Conservation (phyloP, 2,797 vertebrate species). For the Sebastes matsubarae region DNA sequence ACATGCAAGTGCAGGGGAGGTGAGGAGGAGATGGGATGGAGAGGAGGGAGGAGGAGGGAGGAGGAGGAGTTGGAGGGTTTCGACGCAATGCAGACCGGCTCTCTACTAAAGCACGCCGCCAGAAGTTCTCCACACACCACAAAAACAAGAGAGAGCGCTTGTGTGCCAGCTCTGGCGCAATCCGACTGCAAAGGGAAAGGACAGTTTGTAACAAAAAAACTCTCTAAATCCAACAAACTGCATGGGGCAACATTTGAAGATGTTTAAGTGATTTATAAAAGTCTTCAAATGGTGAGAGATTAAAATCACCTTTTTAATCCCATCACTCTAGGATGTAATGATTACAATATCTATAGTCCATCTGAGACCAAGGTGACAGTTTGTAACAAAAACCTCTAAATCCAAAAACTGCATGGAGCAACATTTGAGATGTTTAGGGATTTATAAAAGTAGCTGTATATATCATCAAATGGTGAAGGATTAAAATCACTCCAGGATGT, state of each 20-base stretch:
- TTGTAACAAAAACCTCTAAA: constrained; percentile 10
- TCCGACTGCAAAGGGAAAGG: constrained; percentile 56
- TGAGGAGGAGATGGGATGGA: constrained; percentile 44
- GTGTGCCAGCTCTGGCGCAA: constrained; percentile 79
- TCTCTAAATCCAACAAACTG: neutral
- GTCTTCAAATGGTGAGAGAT: neutral
- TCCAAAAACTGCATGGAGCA: neutral
- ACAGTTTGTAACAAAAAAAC: constrained; percentile 24
- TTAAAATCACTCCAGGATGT: constrained; percentile 7
- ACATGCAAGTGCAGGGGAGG: constrained; percentile 71
- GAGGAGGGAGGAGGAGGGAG: constrained; percentile 20
- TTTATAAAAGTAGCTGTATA: neutral
- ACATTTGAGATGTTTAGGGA: constrained; percentile 2
- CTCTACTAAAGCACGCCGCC: constrained; percentile 81
- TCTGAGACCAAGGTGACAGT: constrained; percentile 8
- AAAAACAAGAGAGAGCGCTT: constrained; percentile 73
- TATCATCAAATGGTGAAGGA: neutral
- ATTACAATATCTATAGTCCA: neutral
- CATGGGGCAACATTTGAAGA: constrained; percentile 3
- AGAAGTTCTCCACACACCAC: constrained; percentile 79
- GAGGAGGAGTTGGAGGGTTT: constrained; percentile 81
- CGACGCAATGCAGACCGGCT: constrained; percentile 89
- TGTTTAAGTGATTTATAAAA: neutral
- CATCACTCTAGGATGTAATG: neutral
- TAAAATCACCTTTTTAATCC: neutral